phyloP scores from a whole-genome alignment of 2,113 vertebrate genomes.

The Polypterus senegalus region DNA sequence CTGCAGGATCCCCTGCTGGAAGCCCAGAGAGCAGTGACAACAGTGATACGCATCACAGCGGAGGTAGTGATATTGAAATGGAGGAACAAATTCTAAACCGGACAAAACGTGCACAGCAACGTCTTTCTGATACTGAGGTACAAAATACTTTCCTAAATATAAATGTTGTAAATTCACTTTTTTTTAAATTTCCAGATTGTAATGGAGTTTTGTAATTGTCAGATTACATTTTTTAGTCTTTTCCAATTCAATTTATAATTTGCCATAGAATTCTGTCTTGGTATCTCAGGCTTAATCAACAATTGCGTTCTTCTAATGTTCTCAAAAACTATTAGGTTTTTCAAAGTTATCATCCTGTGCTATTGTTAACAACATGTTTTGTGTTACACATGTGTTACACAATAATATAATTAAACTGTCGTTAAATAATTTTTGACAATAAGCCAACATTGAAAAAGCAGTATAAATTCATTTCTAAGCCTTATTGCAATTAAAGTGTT shows the following conservation, averaged over 20 bases:
- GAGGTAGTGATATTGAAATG: constrained; percentile 96
- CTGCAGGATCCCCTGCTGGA: constrained; percentile 80
- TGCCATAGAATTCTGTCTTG: too few relatives aligned
- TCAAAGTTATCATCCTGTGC: too few relatives aligned
- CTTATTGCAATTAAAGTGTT: too few relatives aligned
- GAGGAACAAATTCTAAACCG: constrained; percentile 85
- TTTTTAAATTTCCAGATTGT: not conserved
- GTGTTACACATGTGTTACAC: too few relatives aligned
- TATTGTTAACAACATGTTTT: too few relatives aligned
- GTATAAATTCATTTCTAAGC: too few relatives aligned
- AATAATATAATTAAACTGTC: too few relatives aligned
- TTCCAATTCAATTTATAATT: not conserved
- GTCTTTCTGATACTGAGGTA: constrained; percentile 94
- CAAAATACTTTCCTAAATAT: not conserved
- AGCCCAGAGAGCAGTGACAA: constrained; percentile 97
- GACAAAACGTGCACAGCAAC: constrained; percentile 80
- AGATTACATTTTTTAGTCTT: not conserved
- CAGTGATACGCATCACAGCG: constrained; percentile 94
- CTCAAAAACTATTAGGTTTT: too few relatives aligned
- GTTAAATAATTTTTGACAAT: too few relatives aligned
- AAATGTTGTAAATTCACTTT: not conserved
- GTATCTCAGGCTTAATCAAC: too few relatives aligned
- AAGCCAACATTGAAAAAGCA: too few relatives aligned
- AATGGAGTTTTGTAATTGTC: not conserved
- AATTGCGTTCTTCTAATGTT: too few relatives aligned